These are phyloP conservation scores for Megalops atlanticus DNA, from an alignment of 2,113 vertebrate genomes.

Conservation along the genomic window DNA sequence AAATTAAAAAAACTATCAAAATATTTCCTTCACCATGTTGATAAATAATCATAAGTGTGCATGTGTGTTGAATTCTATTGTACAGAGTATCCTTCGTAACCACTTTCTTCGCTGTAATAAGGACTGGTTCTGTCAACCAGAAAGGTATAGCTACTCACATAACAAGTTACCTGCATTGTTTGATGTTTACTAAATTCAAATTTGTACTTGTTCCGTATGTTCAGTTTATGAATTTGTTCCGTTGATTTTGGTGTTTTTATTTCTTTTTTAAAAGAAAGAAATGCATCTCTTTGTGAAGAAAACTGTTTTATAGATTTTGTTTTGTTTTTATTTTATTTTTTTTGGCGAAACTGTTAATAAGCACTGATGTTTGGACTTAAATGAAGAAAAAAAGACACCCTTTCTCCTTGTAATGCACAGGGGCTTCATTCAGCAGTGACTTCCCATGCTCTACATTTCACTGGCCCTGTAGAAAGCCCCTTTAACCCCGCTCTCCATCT, in stretches of 20 bases:
- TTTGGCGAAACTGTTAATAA: conserved; percentile 76
- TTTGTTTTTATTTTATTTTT: conserved; percentile 35
- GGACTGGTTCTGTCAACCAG: conserved; percentile 76
- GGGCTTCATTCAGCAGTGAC: conserved; percentile 73
- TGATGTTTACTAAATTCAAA: conserved; percentile 79
- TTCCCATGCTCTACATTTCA: conserved; percentile 67
- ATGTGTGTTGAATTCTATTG: conserved; percentile 82
- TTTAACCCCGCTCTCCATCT: conserved; percentile 71
- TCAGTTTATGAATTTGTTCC: conserved; percentile 71
- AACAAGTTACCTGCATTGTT: conserved; percentile 74
- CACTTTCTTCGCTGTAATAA: conserved; percentile 78
- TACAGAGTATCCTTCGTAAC: conserved; percentile 83
- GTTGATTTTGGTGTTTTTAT: conserved; percentile 72
- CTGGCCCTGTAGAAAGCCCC: conserved; percentile 63
- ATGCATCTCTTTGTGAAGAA: conserved; percentile 77
- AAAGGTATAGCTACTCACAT: conserved; percentile 72
- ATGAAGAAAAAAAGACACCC: conserved; percentile 76
- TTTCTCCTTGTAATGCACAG: conserved; percentile 76
- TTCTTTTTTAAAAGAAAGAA: conserved; percentile 50
- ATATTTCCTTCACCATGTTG: conserved; percentile 83
- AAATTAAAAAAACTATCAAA: conserved; percentile 67
- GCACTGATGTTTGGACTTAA: conserved; percentile 83
- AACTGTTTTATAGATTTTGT: conserved; percentile 61
- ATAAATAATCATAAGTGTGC: conserved; percentile 83
- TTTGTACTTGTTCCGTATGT: conserved; percentile 76